phyloP scores from a whole-genome alignment of 2,113 vertebrate genomes.

The Gopherus evgoodei region DNA sequence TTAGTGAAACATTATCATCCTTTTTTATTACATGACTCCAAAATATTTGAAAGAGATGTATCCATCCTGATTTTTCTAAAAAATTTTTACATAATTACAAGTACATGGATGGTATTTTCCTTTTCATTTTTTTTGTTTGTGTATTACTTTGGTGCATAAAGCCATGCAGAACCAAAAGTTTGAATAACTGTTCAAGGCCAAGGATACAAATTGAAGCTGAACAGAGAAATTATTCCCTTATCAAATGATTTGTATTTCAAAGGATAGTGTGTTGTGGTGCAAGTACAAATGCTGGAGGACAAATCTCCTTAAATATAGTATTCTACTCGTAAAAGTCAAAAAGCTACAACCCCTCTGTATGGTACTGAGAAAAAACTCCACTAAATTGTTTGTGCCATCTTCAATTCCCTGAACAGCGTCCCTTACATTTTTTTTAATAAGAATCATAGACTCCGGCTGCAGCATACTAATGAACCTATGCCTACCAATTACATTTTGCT shows the following conservation, averaged over 20 bases:
- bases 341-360: conserved; percentile 7
- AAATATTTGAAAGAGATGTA: background rate
- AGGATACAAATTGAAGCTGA: conserved; percentile 22
- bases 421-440: conserved; percentile 67
- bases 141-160: conserved; percentile 8
- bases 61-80: background rate
- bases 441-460: conserved; percentile 55
- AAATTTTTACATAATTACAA: background rate
- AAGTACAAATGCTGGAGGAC: background rate
- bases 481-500: conserved; percentile 71
- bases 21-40: background rate
- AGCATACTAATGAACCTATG: conserved; percentile 70
- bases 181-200: conserved; percentile 33
- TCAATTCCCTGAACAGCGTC: conserved; percentile 60
- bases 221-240: conserved; percentile 13
- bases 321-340: conserved; percentile 35
- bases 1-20: conserved; percentile 5
- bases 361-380: conserved; percentile 50
- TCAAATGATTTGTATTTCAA: conserved; percentile 34
- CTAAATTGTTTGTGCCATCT: conserved; percentile 67
- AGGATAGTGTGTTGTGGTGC: background rate
- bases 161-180: conserved; percentile 7
- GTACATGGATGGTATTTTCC: background rate
- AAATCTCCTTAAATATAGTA: conserved; percentile 18
- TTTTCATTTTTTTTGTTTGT: conserved; percentile 18